These are phyloP conservation scores for Diadromus collaris DNA, from an alignment of 2,888 invertebrate genomes.

Conservation along the genomic window DNA sequence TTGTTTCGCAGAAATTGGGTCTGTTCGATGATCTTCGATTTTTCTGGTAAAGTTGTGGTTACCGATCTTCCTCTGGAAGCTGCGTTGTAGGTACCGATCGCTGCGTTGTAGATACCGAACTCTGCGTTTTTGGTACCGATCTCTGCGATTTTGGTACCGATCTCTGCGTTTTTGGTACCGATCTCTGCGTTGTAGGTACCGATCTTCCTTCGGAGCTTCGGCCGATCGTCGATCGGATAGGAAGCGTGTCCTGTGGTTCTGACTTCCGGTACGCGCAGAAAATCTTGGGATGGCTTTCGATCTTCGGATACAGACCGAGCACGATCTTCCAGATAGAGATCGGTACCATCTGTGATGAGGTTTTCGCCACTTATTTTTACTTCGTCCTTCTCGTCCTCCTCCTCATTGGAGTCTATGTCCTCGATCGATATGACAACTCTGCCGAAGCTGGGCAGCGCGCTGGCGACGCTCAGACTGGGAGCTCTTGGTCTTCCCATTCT, in stretches of 20 bases:
- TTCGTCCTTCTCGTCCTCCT: slow-evolving; percentile 38
- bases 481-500: slow-evolving; percentile 60
- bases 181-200: too few species aligned
- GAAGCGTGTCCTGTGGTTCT: slow-evolving; percentile 18
- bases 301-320: background rate
- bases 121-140: too few species aligned
- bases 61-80: background rate
- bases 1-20: slow-evolving; percentile 16
- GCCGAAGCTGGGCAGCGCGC: slow-evolving; percentile 68
- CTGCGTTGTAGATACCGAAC: too few species aligned
- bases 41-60: background rate
- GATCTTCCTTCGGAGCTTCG: slow-evolving; percentile 6
- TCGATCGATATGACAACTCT: slow-evolving; percentile 64
- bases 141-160: too few species aligned
- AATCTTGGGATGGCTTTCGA: slow-evolving; percentile 19
- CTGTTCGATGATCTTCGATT: slow-evolving; percentile 22
- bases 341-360: background rate
- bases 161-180: too few species aligned
- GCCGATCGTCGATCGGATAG: slow-evolving; percentile 43
- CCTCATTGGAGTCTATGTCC: slow-evolving; percentile 59
- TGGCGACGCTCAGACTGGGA: slow-evolving; percentile 70
- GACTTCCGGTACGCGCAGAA: slow-evolving; percentile 48
- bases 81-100: too few species aligned
- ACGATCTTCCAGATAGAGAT: slow-evolving; percentile 22
- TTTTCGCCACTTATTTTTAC: background rate